Evolutionary conservation across 2,797 vertebrate species (phyloP), one percentile per base, ranked within the genome.

Genomic region (Crocidura indochinensis): DNA sequence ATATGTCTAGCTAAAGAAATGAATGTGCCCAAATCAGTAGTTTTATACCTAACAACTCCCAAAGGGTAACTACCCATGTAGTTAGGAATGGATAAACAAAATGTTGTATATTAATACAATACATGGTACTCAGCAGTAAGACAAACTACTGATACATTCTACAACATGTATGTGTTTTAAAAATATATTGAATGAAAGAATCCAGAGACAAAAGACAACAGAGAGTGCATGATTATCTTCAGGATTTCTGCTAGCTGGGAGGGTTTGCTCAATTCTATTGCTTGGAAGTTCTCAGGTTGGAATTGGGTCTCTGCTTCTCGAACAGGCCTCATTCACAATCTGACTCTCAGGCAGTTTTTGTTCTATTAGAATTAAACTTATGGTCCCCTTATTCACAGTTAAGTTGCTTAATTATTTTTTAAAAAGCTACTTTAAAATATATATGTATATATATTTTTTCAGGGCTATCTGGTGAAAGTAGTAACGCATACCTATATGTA

Each of bases 231-330:
- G 10, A 83, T 62, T 89, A 10, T 2, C 47, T 69, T 93, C 78
- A 88, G 68, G 85, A 92, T 90, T 93, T 91, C 90, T 80, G 60
- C 77, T 74, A 56, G 74, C 90, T 27, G 47, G 76, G 64, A 73
- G 27, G n/a, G 64, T 62, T 86, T 91, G 78, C 68, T 94, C 38
- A 51, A 83, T 47, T 68, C 82, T n/a, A 2, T 8, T 60, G 64
- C 51, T 47, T 95, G 77, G 44, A 91, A 88, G 75, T 51, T 46
- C 64, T 62, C 44, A 56, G 31, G 19, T 80, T 77, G 19, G 46
- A 31, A 29, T 64, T 86, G 29, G 17, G 78, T 94, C 79, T 84
- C 72, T 87, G 72, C 64, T 87, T 86, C 53, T 88, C 74, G 8
- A 92, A 27, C 8, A 75, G 26, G 15, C 26, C 29, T 89, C 29